phyloP scores from a whole-genome alignment of 2,888 invertebrate species.

The Cheilosia variabilis region DNA sequence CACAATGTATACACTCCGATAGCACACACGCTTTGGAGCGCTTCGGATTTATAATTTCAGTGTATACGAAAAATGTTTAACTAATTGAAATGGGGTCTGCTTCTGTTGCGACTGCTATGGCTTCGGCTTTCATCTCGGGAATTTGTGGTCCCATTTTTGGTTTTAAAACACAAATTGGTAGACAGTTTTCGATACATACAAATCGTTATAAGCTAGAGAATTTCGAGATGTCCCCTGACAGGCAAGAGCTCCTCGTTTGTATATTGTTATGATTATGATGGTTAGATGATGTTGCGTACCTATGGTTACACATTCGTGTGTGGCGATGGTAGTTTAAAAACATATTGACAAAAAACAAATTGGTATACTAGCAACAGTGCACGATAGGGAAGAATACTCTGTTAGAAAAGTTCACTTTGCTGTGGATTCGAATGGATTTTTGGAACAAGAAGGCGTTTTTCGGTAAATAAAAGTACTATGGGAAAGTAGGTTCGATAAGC shows the following conservation, averaged over 20 bases:
- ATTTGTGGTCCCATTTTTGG: conserved; percentile 29
- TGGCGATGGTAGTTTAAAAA: background rate
- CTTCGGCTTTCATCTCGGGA: conserved; percentile 10
- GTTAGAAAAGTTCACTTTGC: no score
- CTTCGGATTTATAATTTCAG: conserved; percentile 25
- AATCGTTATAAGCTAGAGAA: conserved; percentile 6
- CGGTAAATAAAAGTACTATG: no score
- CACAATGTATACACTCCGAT: background rate
- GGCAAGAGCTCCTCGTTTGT: background rate
- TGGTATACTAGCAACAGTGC: background rate
- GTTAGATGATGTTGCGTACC: background rate
- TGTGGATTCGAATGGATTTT: no score
- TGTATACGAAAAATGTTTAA: conserved; percentile 12
- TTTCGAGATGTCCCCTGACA: background rate
- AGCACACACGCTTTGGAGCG: background rate
- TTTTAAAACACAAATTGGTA: conserved; percentile 15
- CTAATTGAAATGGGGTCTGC: conserved; percentile 32
- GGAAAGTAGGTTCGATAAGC: no score
- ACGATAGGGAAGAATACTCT: no score
- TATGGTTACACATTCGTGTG: background rate
- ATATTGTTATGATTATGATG: background rate
- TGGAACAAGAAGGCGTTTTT: no score
- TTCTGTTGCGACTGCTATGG: conserved; percentile 19
- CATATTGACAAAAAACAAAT: background rate
- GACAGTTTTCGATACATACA: background rate